Conservation (phyloP, 2,113 vertebrate species). For the Istiophorus platypterus region DNA sequence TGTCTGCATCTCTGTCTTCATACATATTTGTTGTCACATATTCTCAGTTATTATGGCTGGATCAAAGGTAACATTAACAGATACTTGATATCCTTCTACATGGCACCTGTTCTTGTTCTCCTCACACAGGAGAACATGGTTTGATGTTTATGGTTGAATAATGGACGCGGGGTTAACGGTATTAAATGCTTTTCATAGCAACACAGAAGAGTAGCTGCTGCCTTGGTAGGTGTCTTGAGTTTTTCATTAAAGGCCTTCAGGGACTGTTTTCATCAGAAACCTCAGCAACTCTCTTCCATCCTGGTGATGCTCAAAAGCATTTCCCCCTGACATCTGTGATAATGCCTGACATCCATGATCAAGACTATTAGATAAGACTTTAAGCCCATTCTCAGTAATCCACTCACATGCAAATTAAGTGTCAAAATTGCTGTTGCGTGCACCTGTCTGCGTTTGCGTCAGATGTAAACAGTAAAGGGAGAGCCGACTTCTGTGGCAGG, state of each 20-base stretch:
- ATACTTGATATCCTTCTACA: background rate
- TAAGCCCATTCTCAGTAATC: slow-evolving; percentile 62
- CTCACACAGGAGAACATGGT: too few relatives aligned
- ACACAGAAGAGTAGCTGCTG: background rate
- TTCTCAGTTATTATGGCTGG: background rate
- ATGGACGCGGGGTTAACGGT: background rate
- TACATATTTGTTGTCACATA: background rate
- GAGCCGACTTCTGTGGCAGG: background rate
- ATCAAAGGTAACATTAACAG: background rate
- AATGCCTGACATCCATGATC: slow-evolving; percentile 54
- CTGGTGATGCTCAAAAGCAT: slow-evolving; percentile 25
- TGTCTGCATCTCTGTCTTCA: background rate
- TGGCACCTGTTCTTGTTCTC: background rate
- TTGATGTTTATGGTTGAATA: background rate
- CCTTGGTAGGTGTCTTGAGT: background rate
- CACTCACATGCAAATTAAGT: slow-evolving; percentile 49
- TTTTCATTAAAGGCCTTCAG: background rate
- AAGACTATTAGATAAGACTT: slow-evolving; percentile 61
- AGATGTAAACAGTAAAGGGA: background rate
- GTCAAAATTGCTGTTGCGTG: slow-evolving; percentile 35
- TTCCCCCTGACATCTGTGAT: slow-evolving; percentile 41
- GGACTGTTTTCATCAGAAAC: background rate
- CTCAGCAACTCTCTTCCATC: background rate
- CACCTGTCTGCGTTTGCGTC: slow-evolving; percentile 8
- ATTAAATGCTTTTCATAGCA: background rate